Evolutionary conservation across 2,888 invertebrate species (phyloP).

Genomic region (Drosophila austrosaltans): DNA sequence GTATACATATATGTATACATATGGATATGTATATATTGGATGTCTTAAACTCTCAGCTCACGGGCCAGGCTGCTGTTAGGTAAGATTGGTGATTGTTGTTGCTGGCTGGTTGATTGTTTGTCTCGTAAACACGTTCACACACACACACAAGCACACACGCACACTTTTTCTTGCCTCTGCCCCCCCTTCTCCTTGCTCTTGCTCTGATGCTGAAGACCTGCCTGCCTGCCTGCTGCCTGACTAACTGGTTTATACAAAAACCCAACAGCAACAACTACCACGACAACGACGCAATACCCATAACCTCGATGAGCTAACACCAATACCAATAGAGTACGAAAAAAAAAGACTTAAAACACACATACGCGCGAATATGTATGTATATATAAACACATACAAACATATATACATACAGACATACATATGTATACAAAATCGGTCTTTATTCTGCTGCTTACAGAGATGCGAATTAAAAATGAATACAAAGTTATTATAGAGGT

Average conservation of each 20-base stretch:
- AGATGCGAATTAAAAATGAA: constrained; percentile 73
- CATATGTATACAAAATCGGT: constrained; percentile 20
- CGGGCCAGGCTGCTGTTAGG: constrained; percentile 47
- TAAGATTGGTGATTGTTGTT: constrained; percentile 43
- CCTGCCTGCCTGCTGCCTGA: constrained; percentile 66
- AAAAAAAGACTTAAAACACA: constrained; percentile 3
- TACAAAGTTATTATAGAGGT: constrained; percentile 76
- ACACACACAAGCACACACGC: constrained; percentile 27
- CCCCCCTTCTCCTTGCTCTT: constrained; percentile 7
- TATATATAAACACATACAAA: too few species aligned
- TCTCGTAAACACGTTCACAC: constrained; percentile 71
- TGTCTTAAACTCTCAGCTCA: constrained; percentile 39
- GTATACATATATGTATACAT: constrained; percentile 37
- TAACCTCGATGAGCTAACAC: constrained; percentile 77
- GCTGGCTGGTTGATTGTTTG: constrained; percentile 40
- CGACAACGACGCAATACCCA: constrained; percentile 73
- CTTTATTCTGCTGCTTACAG: constrained; percentile 67
- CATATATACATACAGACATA: too few species aligned
- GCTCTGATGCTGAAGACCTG: constrained; percentile 73
- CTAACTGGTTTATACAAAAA: constrained; percentile 59
- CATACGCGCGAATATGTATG: background rate
- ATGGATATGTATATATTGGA: constrained; percentile 19
- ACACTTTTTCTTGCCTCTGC: background rate
- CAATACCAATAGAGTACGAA: constrained; percentile 41
- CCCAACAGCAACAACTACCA: constrained; percentile 38